Base-by-base conservation (phyloP, 2,113 vertebrate genomes). In the Larimichthys polyactis region DNA sequence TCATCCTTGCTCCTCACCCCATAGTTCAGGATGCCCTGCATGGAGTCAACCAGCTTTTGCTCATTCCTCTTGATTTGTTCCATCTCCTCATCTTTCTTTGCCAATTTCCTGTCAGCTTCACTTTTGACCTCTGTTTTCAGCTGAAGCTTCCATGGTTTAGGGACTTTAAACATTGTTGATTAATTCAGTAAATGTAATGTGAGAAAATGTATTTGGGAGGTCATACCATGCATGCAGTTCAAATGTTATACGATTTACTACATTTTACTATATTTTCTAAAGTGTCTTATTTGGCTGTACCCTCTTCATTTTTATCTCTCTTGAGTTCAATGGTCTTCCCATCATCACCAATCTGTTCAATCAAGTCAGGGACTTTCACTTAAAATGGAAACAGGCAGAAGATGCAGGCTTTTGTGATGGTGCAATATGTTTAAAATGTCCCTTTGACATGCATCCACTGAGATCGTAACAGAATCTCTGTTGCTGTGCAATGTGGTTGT, bases 61-160 rank as follows among this genome's bases (percentile, higher is more conserved):
- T 94, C 89, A 85, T 95, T 96, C 87, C 93, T 95, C 89, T 95
- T 96, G 78, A 97, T 84, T 92, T 96, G 94, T 82, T 94, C 94
- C 0, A 95, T 94, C 92, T 96, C 96, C 24, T 59, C 57, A 57
- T 81, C 71, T 62, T 63, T 60, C 64, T 63, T 62, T 86, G 71
- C 65, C 70, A 84, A 71, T 77, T 83, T 81, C 32, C 67, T 70
- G 62, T 85, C 74, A 60, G 80, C 63, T n/a, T 75, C 17, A 0
- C 52, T 75, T 57, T 64, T 81, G 73, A 85, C 69, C 76, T 85
- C 51, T 5, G 66, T 66, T 72, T 82, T 84, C 70, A 74, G 54
- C 62, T 70, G 17, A 54, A 44, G 36, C 43, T 59, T 14, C 24
- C 27, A 32, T 44, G 4, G 24, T 59, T 49, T 36, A 46, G 43